Evolutionary conservation across 2,888 invertebrate genomes (phyloP).

Genomic region (Macroteleia sp.): DNA sequence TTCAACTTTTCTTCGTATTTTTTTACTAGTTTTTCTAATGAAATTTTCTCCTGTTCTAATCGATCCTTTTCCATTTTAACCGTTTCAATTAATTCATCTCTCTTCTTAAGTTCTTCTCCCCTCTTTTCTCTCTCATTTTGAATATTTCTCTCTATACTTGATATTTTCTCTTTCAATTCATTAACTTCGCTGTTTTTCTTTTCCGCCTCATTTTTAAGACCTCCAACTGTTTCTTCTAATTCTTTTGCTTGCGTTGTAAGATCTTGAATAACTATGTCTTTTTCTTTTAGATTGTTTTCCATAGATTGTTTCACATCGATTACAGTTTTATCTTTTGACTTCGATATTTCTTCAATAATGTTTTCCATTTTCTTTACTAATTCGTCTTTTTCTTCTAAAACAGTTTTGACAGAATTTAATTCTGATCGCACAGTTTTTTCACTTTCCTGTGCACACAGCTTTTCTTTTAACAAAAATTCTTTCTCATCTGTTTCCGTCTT

Average conservation of each 20-base stretch:
- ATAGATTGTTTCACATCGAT: constrained; percentile 61
- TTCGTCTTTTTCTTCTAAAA: constrained; percentile 70
- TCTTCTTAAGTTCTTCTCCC: constrained; percentile 73
- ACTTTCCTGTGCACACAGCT: constrained; percentile 85
- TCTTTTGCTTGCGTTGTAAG: no score
- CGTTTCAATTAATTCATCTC: constrained; percentile 64
- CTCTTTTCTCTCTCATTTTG: constrained; percentile 69
- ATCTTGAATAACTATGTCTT: constrained; percentile 54
- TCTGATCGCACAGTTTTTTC: constrained; percentile 74
- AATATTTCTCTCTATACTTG: constrained; percentile 79
- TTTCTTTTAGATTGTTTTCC: constrained; percentile 65
- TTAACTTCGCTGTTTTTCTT: constrained; percentile 85
- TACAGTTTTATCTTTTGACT: constrained; percentile 75
- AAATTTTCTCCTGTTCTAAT: constrained; percentile 82
- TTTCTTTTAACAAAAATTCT: constrained; percentile 85
- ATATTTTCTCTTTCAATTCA: constrained; percentile 83
- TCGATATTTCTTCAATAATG: constrained; percentile 83
- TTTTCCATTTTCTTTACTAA: constrained; percentile 84
- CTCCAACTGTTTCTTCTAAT: constrained; percentile 83
- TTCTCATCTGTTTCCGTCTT: constrained; percentile 85
- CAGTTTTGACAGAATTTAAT: constrained; percentile 63
- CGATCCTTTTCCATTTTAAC: constrained; percentile 70
- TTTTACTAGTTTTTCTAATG: constrained; percentile 85
- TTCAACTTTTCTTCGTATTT: constrained; percentile 76
- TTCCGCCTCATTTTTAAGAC: constrained; percentile 69